A percentile compares a stretch with the other conserved stretches of the same genome.
phyloP scores from a whole-genome alignment of 2,888 invertebrate genomes.

The Hedya salicella region DNA sequence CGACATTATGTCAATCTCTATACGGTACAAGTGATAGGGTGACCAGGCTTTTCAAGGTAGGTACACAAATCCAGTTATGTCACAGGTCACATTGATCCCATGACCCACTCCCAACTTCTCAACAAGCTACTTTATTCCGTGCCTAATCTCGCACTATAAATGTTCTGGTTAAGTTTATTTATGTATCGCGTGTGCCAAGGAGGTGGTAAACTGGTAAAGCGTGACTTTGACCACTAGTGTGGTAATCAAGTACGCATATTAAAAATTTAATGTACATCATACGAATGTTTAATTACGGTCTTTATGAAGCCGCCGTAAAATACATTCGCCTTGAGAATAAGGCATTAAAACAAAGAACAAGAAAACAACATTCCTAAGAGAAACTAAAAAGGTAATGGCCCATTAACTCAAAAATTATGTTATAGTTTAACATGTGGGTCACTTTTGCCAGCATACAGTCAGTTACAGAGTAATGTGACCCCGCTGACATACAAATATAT shows the following conservation, averaged over 20 bases:
- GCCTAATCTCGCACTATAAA: constrained; percentile 36
- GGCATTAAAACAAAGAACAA: constrained; percentile 1
- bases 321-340: neutral
- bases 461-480: no score
- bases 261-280: constrained; percentile 33
- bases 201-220: constrained; percentile 39
- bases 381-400: neutral
- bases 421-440: no score
- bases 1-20: no score
- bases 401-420: neutral
- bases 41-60: no score
- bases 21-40: no score
- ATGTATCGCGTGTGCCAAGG: constrained; percentile 35
- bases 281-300: constrained; percentile 34
- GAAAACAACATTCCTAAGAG: constrained; percentile 1
- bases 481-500: no score
- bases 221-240: constrained; percentile 57
- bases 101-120: constrained; percentile 4
- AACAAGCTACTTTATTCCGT: constrained; percentile 27
- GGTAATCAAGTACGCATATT: constrained; percentile 56
- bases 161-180: constrained; percentile 41
- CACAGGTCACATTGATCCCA: constrained; percentile 1
- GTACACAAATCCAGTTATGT: no score
- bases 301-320: constrained; percentile 22
- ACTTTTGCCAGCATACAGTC: no score